These are phyloP conservation scores for Napeogenes inachia DNA, from an alignment of 2,888 invertebrate genomes.

Conservation along the genomic window DNA sequence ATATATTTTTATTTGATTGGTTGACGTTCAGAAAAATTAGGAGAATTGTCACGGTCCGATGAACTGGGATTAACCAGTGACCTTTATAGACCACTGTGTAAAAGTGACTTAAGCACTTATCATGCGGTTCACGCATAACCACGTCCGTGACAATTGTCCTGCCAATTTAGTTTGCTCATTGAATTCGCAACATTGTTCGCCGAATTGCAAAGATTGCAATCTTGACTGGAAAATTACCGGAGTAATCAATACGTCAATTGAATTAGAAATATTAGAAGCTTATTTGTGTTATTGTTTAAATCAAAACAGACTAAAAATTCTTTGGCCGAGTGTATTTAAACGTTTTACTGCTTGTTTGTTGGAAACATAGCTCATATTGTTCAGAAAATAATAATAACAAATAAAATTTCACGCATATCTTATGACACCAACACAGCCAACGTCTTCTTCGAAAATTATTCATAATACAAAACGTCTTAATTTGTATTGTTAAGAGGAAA, in stretches of 20 bases:
- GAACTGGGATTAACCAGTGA: conserved; percentile 45
- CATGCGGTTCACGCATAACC: conserved; percentile 50
- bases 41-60: conserved; percentile 36
- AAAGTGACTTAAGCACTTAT: conserved; percentile 35
- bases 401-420: conserved; percentile 23
- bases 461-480: conserved; percentile 33
- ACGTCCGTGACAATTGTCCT: conserved; percentile 47
- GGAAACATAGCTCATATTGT: not conserved
- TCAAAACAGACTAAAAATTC: conserved; percentile 1
- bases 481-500: conserved; percentile 37
- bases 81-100: conserved; percentile 44
- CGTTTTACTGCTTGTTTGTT: conserved; percentile 1
- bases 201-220: conserved; percentile 41
- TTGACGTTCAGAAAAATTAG: conserved; percentile 6
- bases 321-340: not conserved
- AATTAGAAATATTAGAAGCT: conserved; percentile 37
- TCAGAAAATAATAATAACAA: not conserved
- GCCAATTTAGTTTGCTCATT: conserved; percentile 52
- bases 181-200: conserved; percentile 62
- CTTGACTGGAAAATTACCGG: conserved; percentile 49
- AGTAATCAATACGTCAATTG: conserved; percentile 38
- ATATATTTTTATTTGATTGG: conserved; percentile 5
- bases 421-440: conserved; percentile 21
- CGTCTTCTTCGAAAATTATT: conserved; percentile 28
- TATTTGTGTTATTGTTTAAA: conserved; percentile 11